These are phyloP conservation scores for Manis pentadactyla DNA, from an alignment of 2,797 vertebrate species.

Conservation along the genomic window DNA sequence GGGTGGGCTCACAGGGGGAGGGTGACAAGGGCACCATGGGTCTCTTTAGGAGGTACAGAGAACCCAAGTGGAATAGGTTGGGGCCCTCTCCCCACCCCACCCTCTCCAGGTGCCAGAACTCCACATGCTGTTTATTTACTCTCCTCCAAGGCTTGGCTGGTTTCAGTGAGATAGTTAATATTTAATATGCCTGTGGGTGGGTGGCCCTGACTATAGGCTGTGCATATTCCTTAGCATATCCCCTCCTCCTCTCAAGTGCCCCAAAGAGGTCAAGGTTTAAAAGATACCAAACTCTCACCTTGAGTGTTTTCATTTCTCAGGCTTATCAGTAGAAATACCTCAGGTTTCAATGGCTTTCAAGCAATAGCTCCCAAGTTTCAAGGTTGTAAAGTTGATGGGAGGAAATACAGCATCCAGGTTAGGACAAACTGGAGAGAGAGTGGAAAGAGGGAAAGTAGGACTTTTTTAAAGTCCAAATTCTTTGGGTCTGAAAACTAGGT, in stretches of 20 bases:
- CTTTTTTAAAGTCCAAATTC: not conserved
- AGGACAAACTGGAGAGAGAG: not conserved
- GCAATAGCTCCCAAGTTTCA: slow-evolving; percentile 54
- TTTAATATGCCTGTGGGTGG: slow-evolving; percentile 59
- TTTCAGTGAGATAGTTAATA: slow-evolving; percentile 63
- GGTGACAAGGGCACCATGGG: not conserved
- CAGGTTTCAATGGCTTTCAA: slow-evolving; percentile 43
- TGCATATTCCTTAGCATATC: not conserved
- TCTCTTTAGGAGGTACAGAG: not conserved
- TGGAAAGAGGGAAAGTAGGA: not conserved
- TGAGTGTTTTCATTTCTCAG: slow-evolving; percentile 29
- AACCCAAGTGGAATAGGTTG: not conserved
- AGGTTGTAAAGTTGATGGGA: slow-evolving; percentile 50
- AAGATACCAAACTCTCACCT: slow-evolving; percentile 55
- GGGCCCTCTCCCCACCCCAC: not conserved
- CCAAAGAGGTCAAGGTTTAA: slow-evolving; percentile 57
- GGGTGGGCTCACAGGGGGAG: not conserved
- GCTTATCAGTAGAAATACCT: slow-evolving; percentile 53
- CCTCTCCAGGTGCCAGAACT: not conserved
- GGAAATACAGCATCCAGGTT: not conserved
- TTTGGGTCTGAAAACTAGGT: not conserved
- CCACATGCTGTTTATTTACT: slow-evolving; percentile 60
- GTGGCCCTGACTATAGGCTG: not conserved
- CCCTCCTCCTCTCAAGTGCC: not conserved
- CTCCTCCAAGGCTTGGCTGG: not conserved